Evolutionary conservation across 64 coral and sea anemone species (phyloP).

Genomic region (Montipora cactus): DNA sequence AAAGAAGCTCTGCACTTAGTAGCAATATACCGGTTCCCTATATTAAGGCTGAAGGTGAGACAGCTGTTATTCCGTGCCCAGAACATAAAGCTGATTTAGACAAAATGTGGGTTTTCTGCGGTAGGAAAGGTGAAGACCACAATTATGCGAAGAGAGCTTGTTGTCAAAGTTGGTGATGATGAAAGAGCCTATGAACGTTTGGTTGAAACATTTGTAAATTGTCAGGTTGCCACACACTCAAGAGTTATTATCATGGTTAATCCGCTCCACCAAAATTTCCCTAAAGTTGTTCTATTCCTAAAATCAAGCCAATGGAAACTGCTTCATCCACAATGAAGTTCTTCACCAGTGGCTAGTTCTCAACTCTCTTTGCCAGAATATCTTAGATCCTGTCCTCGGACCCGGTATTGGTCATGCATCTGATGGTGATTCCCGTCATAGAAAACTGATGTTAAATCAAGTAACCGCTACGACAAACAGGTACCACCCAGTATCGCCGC

Average conservation of each 20-base stretch:
- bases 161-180: slow-evolving; percentile 57
- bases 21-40: slow-evolving; percentile 12
- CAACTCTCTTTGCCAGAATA: slow-evolving; percentile 10
- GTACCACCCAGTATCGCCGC: slow-evolving; percentile 13
- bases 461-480: not conserved
- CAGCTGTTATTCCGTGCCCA: slow-evolving; percentile 48
- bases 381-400: slow-evolving; percentile 40
- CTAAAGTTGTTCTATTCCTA: slow-evolving; percentile 26
- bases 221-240: slow-evolving; percentile 59
- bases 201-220: slow-evolving; percentile 25
- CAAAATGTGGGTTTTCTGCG: slow-evolving; percentile 67
- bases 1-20: not conserved
- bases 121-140: not conserved
- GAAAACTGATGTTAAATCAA: slow-evolving; percentile 53
- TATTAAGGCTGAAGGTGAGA: slow-evolving; percentile 65
- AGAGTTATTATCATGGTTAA: slow-evolving; percentile 61
- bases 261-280: slow-evolving; percentile 47
- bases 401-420: slow-evolving; percentile 50
- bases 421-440: slow-evolving; percentile 34
- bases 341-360: slow-evolving; percentile 48
- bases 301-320: slow-evolving; percentile 35
- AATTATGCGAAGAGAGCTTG: slow-evolving; percentile 37
- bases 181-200: slow-evolving; percentile 42
- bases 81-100: slow-evolving; percentile 43
- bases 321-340: slow-evolving; percentile 53